Conservation (phyloP, 2,113 vertebrate genomes). For the Egretta garzetta region DNA sequence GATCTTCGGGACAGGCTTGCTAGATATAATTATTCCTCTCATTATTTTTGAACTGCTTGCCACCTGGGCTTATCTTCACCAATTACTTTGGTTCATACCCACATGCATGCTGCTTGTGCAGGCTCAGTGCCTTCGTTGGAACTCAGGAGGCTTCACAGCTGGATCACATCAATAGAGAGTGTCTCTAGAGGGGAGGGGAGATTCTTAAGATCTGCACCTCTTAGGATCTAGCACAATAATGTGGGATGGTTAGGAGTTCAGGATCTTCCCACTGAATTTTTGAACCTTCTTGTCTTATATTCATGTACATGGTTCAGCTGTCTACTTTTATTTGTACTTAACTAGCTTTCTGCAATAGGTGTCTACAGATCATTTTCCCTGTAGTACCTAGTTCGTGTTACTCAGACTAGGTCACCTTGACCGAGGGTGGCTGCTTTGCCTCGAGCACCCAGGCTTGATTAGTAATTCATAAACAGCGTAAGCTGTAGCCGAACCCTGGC, state of each 20-base stretch:
- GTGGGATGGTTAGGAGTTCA: background rate
- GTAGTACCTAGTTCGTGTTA: background rate
- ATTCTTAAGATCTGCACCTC: background rate
- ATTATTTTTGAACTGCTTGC: background rate
- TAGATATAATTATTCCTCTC: background rate
- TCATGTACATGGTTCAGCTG: background rate
- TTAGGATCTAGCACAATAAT: background rate
- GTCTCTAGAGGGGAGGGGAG: background rate
- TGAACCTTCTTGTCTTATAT: background rate
- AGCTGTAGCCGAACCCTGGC: background rate
- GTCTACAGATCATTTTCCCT: background rate
- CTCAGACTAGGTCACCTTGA: background rate
- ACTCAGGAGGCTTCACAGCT: background rate
- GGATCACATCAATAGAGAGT: background rate
- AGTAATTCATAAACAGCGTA: background rate
- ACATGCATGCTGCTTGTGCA: accelerated
- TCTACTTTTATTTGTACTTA: background rate
- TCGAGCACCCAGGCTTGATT: background rate
- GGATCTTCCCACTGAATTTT: background rate
- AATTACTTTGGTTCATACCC: background rate
- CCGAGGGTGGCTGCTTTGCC: background rate
- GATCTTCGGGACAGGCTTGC: background rate
- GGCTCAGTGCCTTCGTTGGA: accelerated
- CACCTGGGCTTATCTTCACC: background rate
- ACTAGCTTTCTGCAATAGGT: background rate